Conservation (phyloP, 2,797 vertebrate genomes). For the Sebastes glaucus region DNA sequence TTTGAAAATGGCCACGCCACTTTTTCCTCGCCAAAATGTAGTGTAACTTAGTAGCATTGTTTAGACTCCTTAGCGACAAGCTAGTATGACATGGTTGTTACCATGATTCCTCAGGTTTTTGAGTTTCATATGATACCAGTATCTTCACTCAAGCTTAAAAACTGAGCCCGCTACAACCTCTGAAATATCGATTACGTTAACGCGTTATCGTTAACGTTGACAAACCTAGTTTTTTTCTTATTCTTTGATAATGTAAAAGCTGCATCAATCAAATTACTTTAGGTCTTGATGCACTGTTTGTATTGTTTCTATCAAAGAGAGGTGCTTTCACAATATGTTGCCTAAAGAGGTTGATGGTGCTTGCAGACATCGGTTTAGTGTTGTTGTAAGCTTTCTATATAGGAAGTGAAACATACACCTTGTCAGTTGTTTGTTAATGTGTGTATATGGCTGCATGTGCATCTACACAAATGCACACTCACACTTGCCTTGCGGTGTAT, state of each 20-base stretch:
- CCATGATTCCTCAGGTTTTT: no score
- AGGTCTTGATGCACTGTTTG: neutral
- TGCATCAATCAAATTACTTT: neutral
- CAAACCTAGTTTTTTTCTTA: neutral
- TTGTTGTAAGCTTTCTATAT: neutral
- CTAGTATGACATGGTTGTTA: no score
- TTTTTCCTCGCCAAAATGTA: no score
- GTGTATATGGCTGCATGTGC: neutral
- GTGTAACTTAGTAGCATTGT: no score
- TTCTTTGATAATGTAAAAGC: neutral
- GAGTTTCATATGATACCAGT: no score
- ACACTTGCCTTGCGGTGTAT: conserved; percentile 28
- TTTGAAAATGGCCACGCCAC: no score
- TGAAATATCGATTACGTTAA: no score
- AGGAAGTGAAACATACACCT: conserved; percentile 10
- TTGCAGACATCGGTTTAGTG: conserved; percentile 7
- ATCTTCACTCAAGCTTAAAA: no score
- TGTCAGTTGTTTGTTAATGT: conserved; percentile 36
- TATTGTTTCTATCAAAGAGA: neutral
- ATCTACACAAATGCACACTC: conserved; percentile 5
- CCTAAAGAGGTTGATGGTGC: neutral
- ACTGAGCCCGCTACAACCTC: no score
- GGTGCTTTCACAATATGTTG: neutral
- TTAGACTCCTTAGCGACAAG: no score
- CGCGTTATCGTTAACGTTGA: no score